These are phyloP conservation scores for Mimachlamys varia DNA, from an alignment of 2,888 invertebrate genomes.

Conservation along the genomic window DNA sequence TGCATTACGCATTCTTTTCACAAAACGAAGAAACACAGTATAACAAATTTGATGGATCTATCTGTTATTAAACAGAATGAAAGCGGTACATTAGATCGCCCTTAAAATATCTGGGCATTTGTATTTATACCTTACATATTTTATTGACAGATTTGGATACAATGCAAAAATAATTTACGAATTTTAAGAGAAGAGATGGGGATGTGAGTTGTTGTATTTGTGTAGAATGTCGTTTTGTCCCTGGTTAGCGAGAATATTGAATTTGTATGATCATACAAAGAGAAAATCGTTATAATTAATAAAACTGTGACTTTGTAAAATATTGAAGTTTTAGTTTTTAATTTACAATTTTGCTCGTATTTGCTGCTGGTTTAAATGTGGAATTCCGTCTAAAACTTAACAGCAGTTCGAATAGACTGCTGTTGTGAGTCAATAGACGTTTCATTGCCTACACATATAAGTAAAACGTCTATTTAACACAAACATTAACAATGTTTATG, in stretches of 20 bases:
- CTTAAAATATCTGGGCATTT: not conserved
- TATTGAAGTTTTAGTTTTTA: not conserved
- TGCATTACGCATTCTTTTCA: not conserved
- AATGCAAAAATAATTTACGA: not conserved
- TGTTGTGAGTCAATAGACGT: no score
- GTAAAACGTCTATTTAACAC: no score
- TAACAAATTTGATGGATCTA: not conserved
- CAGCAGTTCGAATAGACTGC: no score
- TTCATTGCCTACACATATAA: no score
- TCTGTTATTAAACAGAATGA: not conserved
- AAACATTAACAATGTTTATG: no score
- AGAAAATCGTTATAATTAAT: constrained; percentile 25
- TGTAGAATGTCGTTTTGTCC: not conserved
- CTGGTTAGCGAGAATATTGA: constrained; percentile 29
- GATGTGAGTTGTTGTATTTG: not conserved
- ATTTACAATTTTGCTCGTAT: not conserved
- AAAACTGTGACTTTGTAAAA: constrained; percentile 19
- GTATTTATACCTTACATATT: not conserved
- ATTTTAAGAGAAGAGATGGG: not conserved
- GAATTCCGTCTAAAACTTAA: not conserved
- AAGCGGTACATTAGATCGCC: not conserved
- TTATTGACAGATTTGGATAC: not conserved
- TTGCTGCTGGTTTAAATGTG: not conserved
- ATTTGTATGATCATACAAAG: not conserved
- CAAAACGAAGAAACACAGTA: not conserved